A percentile compares a stretch with the other conserved stretches of the same genome.
Evolutionary conservation across 2,113 vertebrate species (phyloP).

Genomic region (Microtus oregoni): DNA sequence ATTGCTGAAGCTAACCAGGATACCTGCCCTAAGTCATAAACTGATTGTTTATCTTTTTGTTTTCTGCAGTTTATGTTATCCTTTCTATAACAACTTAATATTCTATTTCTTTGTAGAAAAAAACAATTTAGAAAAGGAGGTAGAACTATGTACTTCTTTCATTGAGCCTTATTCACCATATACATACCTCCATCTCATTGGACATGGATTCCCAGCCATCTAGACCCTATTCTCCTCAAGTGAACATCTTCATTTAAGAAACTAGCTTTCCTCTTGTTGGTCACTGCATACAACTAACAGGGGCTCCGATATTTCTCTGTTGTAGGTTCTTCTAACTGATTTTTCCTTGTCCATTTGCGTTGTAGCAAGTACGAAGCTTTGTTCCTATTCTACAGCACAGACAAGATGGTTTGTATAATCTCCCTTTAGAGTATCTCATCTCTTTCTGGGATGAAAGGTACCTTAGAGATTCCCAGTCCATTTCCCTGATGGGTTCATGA

Average conservation of each 20-base stretch:
- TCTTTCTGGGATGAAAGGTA: not conserved
- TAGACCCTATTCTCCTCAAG: not conserved
- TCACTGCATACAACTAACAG: not conserved
- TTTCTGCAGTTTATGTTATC: not conserved
- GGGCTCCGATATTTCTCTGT: not conserved
- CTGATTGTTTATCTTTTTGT: not conserved
- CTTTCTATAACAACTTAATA: not conserved
- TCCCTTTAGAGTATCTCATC: not conserved
- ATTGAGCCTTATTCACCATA: not conserved
- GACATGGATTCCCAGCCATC: no score
- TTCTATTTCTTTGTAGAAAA: not conserved
- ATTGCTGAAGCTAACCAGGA: not conserved
- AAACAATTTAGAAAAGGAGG: not conserved
- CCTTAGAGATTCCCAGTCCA: not conserved
- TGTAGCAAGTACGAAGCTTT: not conserved
- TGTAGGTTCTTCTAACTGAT: not conserved
- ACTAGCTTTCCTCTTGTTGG: not conserved
- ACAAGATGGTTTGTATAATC: not conserved
- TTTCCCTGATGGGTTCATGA: not conserved
- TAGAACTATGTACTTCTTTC: not conserved
- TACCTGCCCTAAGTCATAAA: fast-evolving
- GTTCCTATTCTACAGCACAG: not conserved
- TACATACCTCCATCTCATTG: not conserved
- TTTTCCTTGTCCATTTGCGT: not conserved
- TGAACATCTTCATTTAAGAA: not conserved